Base-by-base conservation (phyloP, 2,888 invertebrate species). In the Nephrotoma flavescens region DNA sequence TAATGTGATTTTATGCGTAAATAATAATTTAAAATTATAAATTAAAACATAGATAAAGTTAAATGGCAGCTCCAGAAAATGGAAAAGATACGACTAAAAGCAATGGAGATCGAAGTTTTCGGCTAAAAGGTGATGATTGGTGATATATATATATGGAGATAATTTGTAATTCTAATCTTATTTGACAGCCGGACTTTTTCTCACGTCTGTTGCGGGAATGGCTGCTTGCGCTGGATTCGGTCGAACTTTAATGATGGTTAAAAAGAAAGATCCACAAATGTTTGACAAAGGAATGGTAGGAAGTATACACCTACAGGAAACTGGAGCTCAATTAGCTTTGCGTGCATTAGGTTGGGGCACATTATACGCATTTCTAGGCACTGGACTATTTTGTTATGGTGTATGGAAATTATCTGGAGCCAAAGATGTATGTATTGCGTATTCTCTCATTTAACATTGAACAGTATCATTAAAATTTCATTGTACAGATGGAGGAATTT, bases 391-490 rank as follows among this genome's bases (percentile, higher is more conserved):
- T 86, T 96, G 96, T 90, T 97, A 95, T 91, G 94, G 95, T 11
- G 93, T 97, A 87, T 98, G 97, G 96, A 98, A 97, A 92, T 90
- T 97, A 12, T 95, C 97, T 71, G 98, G 97, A 87, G 97, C 97
- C 41, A 94, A 94, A 89, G 94, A 96, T 93, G 97, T 97, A 93
- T 93, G 93, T 87, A 87, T 2, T 31, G 31, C 2, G 31, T 31
- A 31, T 31, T n/a, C 2, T 47, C 47, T 12, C 47, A 47, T 47
- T 47, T 47, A 12, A 47, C n/a, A 47, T 47, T 12, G 0, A 47
- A 47, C 47, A 2, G 11, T 47, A 12, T 83, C 9, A n/a, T 84
- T 15, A 42, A 47, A 11, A 2, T 47, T 47, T n/a, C 3, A 12
- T 47, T 47, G n/a, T 12, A 86, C 90, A 97, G 97, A 92, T 97